A percentile compares a stretch with the other conserved stretches of the same genome.
Conservation (phyloP, 53 echinoderm and acorn worm genomes). For the Actinopyga echinites region DNA sequence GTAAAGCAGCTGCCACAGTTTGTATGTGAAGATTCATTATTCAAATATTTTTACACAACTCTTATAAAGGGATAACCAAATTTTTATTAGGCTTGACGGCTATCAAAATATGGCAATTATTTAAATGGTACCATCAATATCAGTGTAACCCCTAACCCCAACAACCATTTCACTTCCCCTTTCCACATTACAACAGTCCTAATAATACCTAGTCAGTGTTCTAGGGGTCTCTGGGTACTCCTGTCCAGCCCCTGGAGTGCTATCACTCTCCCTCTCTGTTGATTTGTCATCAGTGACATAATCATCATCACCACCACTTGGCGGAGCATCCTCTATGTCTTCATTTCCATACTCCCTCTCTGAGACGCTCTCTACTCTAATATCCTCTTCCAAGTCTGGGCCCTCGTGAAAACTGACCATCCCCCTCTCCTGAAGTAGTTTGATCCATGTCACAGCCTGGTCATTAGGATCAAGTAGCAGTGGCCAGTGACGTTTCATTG, state of each 20-base stretch:
- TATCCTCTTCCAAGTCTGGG: conserved; percentile 43
- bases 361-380: conserved; percentile 17
- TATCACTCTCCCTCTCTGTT: background rate
- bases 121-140: no score
- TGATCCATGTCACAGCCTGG: conserved; percentile 87
- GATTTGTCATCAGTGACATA: conserved; percentile 7
- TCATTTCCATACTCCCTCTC: background rate
- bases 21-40: no score
- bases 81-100: no score
- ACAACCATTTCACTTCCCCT: no score
- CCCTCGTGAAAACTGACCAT: conserved; percentile 74
- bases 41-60: no score
- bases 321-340: background rate
- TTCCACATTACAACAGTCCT: background rate
- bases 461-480: conserved; percentile 89
- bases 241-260: background rate
- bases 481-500: conserved; percentile 85
- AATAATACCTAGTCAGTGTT: conserved; percentile 72
- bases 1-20: no score
- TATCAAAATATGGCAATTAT: no score
- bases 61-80: no score
- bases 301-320: conserved; percentile 30
- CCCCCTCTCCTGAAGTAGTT: conserved; percentile 71
- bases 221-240: conserved; percentile 60
- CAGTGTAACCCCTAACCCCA: no score